phyloP scores from a whole-genome alignment of 2,797 vertebrate species.

The Pseudotriccus pelzelni region DNA sequence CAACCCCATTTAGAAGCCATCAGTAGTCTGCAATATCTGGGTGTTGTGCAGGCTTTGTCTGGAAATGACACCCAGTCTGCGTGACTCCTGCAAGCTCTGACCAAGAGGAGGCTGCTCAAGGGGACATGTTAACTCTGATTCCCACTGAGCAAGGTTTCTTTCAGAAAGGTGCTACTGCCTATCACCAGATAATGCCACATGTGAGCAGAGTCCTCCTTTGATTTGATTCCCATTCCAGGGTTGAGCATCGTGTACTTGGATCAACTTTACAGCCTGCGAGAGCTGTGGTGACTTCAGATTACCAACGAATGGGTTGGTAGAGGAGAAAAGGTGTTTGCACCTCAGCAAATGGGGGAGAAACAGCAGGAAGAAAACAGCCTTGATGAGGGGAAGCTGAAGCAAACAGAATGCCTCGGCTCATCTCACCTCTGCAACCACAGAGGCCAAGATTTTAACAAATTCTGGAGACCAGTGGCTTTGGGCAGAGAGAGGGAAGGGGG shows the following conservation, averaged over 20 bases:
- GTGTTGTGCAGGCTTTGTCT: background rate
- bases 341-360: background rate
- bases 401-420: background rate
- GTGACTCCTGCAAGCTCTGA: background rate
- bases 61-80: background rate
- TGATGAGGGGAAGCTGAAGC: background rate
- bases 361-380: background rate
- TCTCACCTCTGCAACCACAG: background rate
- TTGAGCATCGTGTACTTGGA: accelerated
- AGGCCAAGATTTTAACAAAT: background rate
- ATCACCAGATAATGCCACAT: background rate
- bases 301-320: background rate
- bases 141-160: background rate
- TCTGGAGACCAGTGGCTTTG: background rate
- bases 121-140: accelerated
- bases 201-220: background rate
- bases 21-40: background rate
- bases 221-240: background rate
- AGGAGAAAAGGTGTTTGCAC: background rate
- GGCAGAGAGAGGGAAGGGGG: accelerated
- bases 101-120: background rate
- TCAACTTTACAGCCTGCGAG: background rate
- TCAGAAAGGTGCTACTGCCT: background rate
- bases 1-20: constrained; percentile 28
- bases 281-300: background rate